phyloP scores from a whole-genome alignment of 2,797 vertebrate species.

The Orestias chungarensis region DNA sequence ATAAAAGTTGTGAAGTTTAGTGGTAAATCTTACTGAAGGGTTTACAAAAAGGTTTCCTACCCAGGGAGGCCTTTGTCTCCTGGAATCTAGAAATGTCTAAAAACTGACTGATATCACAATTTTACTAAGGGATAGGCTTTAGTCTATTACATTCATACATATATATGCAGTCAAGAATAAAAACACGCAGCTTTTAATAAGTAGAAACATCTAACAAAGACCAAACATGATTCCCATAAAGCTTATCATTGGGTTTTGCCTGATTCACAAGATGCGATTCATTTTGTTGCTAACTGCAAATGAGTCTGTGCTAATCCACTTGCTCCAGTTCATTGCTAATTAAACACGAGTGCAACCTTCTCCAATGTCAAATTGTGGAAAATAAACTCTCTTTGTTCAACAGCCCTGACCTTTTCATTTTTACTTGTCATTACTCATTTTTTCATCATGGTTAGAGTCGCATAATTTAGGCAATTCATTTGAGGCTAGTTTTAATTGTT shows the following conservation, averaged over 20 bases:
- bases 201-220: conserved; percentile 39
- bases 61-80: conserved; percentile 20
- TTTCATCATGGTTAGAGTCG: conserved; percentile 61
- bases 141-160: conserved; percentile 14
- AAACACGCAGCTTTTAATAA: conserved; percentile 30
- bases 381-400: conserved; percentile 57
- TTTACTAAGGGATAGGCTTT: conserved; percentile 5
- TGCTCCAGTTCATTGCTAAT: conserved; percentile 69
- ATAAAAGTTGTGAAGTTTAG: conserved; percentile 32
- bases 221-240: conserved; percentile 41
- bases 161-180: conserved; percentile 19
- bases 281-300: conserved; percentile 61
- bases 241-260: conserved; percentile 32
- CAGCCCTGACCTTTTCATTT: conserved; percentile 72
- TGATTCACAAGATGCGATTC: conserved; percentile 53
- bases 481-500: conserved; percentile 67
- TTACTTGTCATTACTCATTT: conserved; percentile 70
- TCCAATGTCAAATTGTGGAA: conserved; percentile 54
- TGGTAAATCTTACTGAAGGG: conserved; percentile 44
- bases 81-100: neutral
- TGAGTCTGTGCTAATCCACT: conserved; percentile 56
- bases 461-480: conserved; percentile 85
- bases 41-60: conserved; percentile 34
- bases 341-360: conserved; percentile 59
- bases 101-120: conserved; percentile 22